Evolutionary conservation across 2,113 vertebrate genomes (phyloP), one percentile per base, ranked within the genome.

Genomic region (Pipa parva): DNA sequence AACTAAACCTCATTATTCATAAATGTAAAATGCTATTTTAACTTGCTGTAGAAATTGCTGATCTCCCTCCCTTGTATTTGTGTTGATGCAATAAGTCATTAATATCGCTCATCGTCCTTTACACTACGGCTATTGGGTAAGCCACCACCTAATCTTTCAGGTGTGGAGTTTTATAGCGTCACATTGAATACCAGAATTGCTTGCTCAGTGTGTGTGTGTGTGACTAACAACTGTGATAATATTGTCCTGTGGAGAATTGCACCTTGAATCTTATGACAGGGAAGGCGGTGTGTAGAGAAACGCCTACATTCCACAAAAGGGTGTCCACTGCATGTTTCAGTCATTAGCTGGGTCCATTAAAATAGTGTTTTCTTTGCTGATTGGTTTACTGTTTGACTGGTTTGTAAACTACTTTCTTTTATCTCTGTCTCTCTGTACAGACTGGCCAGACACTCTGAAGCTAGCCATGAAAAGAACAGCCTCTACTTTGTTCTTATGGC

Each of bases 401-500:
- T 11, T n/a, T 50, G 27, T 61, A 61, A 70, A 33, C 26, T 54
- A 26, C 8, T 54, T 31, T 36, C 29, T 11, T 13, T 39, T 46
- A 20, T 63, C 31, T 78, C 52, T 81, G 31, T 80, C 61, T 80
- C 77, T 78, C 42, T 49, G 76, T 78, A 2, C 78, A 90, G 88
- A 79, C 71, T 65, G 77, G 71, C 3, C 77, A 89, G 85, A 78
- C 74, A 61, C 76, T 64, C 76, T 79, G 71, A 64, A 61, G 76
- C 1, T 46, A 78, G 61, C 68, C 74, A 83, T 86, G 85, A 74
- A 82, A 37, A 63, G 1, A 0, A 61, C 83, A 72, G 39, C 69
- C 0, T 81, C 75, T 63, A 85, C 71, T 77, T 72, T 88, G 72
- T 74, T 76, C 31, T 70, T 89, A 66, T 81, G 87, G 78, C 78